Evolutionary conservation across 2,888 invertebrate genomes (phyloP).

Genomic region (Belgica antarctica): DNA sequence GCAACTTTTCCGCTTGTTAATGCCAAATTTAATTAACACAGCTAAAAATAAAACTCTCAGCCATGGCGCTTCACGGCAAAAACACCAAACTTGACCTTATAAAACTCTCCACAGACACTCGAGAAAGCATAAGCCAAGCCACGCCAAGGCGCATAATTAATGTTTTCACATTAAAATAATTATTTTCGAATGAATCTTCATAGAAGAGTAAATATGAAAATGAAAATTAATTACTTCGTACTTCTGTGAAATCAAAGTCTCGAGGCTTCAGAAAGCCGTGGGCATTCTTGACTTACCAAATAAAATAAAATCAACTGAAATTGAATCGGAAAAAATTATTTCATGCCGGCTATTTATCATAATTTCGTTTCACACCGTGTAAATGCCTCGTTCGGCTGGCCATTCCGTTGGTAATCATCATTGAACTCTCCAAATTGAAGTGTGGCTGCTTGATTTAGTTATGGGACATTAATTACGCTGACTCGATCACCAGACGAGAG

Average conservation of each 20-base stretch:
- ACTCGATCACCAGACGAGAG: neutral
- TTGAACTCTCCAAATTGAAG: conserved; percentile 13
- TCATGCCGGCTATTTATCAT: conserved; percentile 42
- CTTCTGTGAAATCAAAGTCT: conserved; percentile 25
- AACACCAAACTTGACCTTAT: neutral
- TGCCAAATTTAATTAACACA: no score
- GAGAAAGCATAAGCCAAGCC: neutral
- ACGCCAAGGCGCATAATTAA: conserved; percentile 18
- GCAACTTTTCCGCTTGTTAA: no score
- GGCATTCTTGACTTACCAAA: conserved; percentile 20
- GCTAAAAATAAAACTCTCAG: neutral
- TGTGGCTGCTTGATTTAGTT: conserved; percentile 2
- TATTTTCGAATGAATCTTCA: conserved; percentile 32
- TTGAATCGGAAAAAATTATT: conserved; percentile 24
- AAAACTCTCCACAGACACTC: no score
- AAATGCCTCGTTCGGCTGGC: conserved; percentile 29
- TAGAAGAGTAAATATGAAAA: conserved; percentile 19
- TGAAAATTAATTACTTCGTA: conserved; percentile 30
- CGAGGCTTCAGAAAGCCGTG: neutral
- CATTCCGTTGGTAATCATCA: conserved; percentile 15
- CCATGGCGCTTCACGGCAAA: neutral
- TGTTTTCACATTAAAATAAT: conserved; percentile 24
- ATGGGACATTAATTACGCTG: conserved; percentile 19
- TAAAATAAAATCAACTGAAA: neutral
- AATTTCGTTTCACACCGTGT: conserved; percentile 44